Evolutionary conservation across 2,797 vertebrate species (phyloP).

Genomic region (Pteropus rufus): DNA sequence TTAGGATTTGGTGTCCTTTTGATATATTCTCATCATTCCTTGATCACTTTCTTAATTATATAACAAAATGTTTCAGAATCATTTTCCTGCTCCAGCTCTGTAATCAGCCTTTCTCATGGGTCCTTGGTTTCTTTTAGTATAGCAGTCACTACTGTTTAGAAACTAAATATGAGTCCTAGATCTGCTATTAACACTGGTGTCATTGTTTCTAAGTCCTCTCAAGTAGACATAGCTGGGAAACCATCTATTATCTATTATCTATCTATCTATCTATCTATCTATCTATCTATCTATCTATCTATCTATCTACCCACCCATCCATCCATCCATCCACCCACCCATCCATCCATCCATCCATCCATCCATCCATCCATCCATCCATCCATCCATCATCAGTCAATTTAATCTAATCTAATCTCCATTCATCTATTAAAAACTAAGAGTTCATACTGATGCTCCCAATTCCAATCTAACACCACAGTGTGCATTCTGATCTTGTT

Average conservation of each 20-base stretch:
- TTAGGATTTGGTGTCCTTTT: neutral
- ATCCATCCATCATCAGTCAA: neutral
- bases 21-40: neutral
- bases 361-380: neutral
- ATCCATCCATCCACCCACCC: neutral
- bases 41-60: neutral
- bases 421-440: neutral
- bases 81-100: neutral
- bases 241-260: neutral
- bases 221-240: neutral
- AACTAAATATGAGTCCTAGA: neutral
- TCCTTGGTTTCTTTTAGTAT: neutral
- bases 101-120: neutral
- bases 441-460: neutral
- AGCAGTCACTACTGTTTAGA: neutral
- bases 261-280: neutral
- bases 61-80: neutral
- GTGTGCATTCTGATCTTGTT: neutral
- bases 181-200: neutral
- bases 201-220: neutral
- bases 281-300: neutral
- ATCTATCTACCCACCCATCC: no score
- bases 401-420: neutral
- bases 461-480: neutral
- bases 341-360: neutral